Percentiles rank a stretch among this genome's conserved stretches.
These are phyloP conservation scores for Chymomyza caudatula DNA, from an alignment of 2,888 invertebrate species.

Conservation along the genomic window DNA sequence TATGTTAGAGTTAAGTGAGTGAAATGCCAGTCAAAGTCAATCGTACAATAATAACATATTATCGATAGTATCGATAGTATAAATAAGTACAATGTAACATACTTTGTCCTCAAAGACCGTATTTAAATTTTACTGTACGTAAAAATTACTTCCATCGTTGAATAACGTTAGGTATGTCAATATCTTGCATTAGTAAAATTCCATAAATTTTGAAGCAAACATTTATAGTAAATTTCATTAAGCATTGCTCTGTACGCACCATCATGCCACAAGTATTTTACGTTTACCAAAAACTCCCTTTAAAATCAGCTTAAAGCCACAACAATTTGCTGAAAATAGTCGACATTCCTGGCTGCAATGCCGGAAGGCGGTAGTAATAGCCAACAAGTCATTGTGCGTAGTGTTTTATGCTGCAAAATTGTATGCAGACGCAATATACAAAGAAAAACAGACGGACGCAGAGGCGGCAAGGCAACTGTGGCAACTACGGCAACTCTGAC, in stretches of 20 bases:
- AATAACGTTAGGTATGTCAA: neutral
- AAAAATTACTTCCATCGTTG: too few relatives aligned
- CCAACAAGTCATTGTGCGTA: conserved; percentile 36
- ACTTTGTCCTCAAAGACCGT: too few relatives aligned
- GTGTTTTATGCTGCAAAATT: conserved; percentile 48
- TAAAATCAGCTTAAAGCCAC: conserved; percentile 22
- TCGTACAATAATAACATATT: too few relatives aligned
- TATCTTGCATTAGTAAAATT: too few relatives aligned
- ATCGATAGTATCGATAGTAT: too few relatives aligned
- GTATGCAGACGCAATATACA: conserved; percentile 39
- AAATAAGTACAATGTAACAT: too few relatives aligned
- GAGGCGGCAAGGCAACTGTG: conserved; percentile 11
- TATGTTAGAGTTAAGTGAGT: too few relatives aligned
- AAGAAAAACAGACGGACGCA: conserved; percentile 25
- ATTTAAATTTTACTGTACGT: too few relatives aligned
- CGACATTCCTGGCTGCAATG: conserved; percentile 9
- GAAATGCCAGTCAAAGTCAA: too few relatives aligned
- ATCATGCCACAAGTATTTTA: neutral
- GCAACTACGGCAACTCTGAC: conserved; percentile 37
- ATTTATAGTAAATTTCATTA: neutral
- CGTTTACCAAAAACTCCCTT: neutral
- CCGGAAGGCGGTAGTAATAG: conserved; percentile 18
- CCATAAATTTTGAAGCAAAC: neutral
- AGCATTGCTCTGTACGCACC: neutral
- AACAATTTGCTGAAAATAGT: conserved; percentile 25